phyloP scores from a whole-genome alignment of 2,888 invertebrate genomes.

The Lucinisca nassula region DNA sequence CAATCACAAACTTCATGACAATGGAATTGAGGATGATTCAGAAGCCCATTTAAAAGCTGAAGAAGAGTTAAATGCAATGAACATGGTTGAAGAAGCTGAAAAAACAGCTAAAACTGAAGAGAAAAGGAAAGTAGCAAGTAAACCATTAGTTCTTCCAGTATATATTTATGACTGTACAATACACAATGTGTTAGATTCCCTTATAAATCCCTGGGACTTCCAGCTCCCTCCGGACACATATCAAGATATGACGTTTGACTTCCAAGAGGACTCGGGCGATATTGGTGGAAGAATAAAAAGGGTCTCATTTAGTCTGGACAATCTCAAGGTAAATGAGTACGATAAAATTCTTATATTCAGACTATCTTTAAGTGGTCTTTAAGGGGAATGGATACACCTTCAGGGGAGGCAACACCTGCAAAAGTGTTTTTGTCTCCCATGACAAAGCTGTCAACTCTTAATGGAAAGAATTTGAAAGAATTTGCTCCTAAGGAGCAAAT shows the following conservation, averaged over 20 bases:
- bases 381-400: no score
- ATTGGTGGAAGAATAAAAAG: slow-evolving; percentile 51
- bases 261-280: slow-evolving; percentile 33
- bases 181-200: slow-evolving; percentile 89
- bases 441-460: no score
- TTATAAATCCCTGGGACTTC: slow-evolving; percentile 83
- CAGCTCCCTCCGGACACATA: slow-evolving; percentile 80
- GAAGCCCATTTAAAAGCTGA: neutral
- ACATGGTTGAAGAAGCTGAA: neutral
- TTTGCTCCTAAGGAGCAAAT: no score
- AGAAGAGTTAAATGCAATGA: neutral
- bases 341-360: no score
- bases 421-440: no score
- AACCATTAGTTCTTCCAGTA: slow-evolving; percentile 89
- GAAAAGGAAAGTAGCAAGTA: slow-evolving; percentile 35
- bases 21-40: neutral
- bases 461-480: no score
- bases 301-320: slow-evolving; percentile 62
- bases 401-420: no score
- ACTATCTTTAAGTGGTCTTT: no score
- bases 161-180: slow-evolving; percentile 92
- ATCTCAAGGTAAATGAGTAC: slow-evolving; percentile 64
- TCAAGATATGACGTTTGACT: slow-evolving; percentile 85
- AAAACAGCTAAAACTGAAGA: slow-evolving; percentile 20
- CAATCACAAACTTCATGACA: neutral